phyloP scores from a whole-genome alignment of 2,797 vertebrate genomes.

The Phataginus tricuspis region DNA sequence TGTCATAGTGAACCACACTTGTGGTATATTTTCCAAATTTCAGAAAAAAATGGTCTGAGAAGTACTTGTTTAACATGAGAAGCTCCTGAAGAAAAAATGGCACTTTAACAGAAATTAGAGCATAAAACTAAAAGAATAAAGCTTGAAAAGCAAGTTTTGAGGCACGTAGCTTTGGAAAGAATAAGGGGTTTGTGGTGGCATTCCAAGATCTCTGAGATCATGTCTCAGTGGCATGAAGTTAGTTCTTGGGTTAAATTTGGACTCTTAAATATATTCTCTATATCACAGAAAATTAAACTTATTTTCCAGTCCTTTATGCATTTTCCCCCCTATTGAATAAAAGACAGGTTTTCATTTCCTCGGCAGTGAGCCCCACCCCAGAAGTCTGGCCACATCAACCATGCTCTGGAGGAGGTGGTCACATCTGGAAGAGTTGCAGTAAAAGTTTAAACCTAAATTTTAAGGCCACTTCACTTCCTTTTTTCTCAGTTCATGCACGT shows the following conservation, averaged over 20 bases:
- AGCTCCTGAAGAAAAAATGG: not conserved
- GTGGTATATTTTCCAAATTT: not conserved
- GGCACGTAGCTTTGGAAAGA: not conserved
- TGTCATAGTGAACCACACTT: not conserved
- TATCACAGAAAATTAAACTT: not conserved
- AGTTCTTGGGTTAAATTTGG: not conserved
- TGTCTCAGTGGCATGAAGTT: not conserved
- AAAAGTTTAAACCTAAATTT: not conserved
- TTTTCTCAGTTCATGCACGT: not conserved
- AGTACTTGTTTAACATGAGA: not conserved
- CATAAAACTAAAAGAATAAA: not conserved
- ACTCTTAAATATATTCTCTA: not conserved
- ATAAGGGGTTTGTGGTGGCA: not conserved
- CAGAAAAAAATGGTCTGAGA: not conserved
- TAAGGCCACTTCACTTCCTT: not conserved
- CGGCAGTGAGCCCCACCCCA: not conserved
- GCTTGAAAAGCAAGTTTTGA: not conserved
- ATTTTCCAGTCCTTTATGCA: not conserved
- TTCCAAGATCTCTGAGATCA: not conserved
- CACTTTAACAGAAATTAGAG: not conserved
- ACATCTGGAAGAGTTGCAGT: not conserved
- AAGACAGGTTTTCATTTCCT: not conserved
- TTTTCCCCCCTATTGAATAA: not conserved
- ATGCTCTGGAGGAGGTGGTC: not conserved
- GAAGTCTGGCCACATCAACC: not conserved